Evolutionary conservation across 2,113 vertebrate species (phyloP).

Genomic region (Sprattus sprattus): DNA sequence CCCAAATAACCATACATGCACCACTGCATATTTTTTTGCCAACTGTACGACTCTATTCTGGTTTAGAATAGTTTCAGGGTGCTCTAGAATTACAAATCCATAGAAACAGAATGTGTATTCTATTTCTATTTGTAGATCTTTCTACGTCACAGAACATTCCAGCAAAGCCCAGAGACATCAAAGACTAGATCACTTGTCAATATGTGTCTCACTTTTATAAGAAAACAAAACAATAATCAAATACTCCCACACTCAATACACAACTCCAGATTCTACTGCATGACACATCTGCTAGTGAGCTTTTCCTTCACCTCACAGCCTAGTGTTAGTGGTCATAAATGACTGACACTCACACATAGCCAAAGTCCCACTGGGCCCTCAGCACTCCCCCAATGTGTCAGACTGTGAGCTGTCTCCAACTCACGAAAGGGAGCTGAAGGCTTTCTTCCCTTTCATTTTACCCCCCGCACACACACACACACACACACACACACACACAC

Average conservation of each 20-base stretch:
- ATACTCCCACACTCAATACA: neutral
- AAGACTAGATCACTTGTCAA: neutral
- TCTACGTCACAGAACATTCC: neutral
- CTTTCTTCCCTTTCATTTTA: neutral
- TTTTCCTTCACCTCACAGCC: neutral
- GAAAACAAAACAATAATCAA: neutral
- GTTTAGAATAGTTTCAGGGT: neutral
- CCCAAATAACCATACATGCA: neutral
- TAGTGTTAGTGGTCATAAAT: neutral
- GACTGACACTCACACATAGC: neutral
- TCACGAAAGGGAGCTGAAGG: neutral
- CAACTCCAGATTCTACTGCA: neutral
- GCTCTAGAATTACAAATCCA: neutral
- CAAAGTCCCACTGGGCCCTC: neutral
- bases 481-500: neutral
- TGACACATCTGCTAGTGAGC: neutral
- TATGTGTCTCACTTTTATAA: neutral
- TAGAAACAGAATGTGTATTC: neutral
- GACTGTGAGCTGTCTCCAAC: neutral
- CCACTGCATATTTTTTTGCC: neutral
- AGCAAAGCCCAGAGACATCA: neutral
- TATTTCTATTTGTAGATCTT: neutral
- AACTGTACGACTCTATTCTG: neutral
- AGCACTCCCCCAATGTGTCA: neutral
- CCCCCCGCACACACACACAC: neutral